Evolutionary conservation across 2,888 invertebrate genomes (phyloP).

Genomic region (Augochlorella aurata): DNA sequence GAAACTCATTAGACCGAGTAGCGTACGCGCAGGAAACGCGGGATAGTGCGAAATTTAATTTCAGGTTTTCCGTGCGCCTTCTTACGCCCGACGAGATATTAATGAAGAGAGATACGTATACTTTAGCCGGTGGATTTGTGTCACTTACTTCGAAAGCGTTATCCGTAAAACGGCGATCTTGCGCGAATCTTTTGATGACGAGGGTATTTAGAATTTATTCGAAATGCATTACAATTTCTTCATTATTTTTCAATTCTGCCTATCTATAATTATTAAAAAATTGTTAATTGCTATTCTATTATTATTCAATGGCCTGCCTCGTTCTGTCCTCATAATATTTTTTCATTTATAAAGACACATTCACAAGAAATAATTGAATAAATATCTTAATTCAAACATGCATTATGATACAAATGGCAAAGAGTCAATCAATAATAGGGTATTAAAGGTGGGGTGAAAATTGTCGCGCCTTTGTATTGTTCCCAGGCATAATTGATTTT

Average conservation of each 20-base stretch:
- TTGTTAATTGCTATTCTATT: background rate
- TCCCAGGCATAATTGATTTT: no score
- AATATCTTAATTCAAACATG: no score
- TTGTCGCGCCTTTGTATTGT: no score
- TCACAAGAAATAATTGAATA: no score
- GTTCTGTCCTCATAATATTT: no score
- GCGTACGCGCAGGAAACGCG: constrained; percentile 26
- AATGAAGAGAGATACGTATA: constrained; percentile 17
- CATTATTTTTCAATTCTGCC: background rate
- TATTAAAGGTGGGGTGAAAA: no score
- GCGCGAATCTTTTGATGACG: background rate
- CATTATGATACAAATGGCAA: no score
- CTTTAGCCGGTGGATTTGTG: background rate
- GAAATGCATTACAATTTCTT: background rate
- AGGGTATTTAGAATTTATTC: background rate
- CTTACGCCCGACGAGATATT: constrained; percentile 10
- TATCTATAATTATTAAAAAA: background rate
- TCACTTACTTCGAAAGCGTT: background rate
- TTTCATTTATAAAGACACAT: no score
- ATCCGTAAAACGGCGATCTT: background rate
- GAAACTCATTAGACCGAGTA: constrained; percentile 65
- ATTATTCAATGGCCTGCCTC: no score
- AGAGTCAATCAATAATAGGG: no score
- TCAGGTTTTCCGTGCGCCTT: constrained; percentile 37
- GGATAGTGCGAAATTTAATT: constrained; percentile 65